A percentile compares a stretch with the other conserved stretches of the same genome.
Conservation (phyloP, 1,140 invertebrate species). For the Micrasema minimum region DNA sequence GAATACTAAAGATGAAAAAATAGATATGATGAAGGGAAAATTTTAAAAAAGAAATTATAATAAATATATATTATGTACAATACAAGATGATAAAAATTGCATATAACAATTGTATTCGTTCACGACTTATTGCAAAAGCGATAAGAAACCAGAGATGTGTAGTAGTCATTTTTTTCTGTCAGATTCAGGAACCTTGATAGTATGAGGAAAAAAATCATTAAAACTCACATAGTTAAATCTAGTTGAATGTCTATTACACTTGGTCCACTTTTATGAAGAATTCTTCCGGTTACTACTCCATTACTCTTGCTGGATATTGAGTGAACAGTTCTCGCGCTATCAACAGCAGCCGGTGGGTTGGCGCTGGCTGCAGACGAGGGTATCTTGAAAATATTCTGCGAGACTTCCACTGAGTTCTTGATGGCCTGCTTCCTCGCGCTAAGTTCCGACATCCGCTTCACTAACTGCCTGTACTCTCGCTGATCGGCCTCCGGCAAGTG, state of each 20-base stretch:
- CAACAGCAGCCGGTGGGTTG: not conserved
- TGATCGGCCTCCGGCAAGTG: conserved; percentile 64
- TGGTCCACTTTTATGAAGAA: not conserved
- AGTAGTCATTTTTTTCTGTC: too few relatives aligned
- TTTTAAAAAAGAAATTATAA: too few relatives aligned
- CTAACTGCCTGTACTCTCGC: conserved; percentile 63
- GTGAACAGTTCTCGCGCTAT: not conserved
- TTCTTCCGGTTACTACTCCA: not conserved
- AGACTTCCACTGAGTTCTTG: conserved; percentile 26
- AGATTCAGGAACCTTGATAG: too few relatives aligned
- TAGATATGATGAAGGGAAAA: too few relatives aligned
- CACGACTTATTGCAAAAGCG: too few relatives aligned
- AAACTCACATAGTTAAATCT: conserved; percentile 4
- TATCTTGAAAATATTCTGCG: conserved; percentile 18
- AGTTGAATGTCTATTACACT: conserved; percentile 28
- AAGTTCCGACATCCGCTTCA: conserved; percentile 63
- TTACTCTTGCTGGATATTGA: not conserved
- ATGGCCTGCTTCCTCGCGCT: conserved; percentile 30
- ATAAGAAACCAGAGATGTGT: too few relatives aligned
- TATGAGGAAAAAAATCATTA: not conserved
- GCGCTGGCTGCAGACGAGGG: not conserved
- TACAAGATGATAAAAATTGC: too few relatives aligned
- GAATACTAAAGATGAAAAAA: too few relatives aligned
- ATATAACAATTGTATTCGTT: too few relatives aligned
- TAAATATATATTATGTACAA: too few relatives aligned